Base-by-base conservation (phyloP, 2,888 invertebrate genomes). In the Hirtodrosophila histrioides region DNA sequence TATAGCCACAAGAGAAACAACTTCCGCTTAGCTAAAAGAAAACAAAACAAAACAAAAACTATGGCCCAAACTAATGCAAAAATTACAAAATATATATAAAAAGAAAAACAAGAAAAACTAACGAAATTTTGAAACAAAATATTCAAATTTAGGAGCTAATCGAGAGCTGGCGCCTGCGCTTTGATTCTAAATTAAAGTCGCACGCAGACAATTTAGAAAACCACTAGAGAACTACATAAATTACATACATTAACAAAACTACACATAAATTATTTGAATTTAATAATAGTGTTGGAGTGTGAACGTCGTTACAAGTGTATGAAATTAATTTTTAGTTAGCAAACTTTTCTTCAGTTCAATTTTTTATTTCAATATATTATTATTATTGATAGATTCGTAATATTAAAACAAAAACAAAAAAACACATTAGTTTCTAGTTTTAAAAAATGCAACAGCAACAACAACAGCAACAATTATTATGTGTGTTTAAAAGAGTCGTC, bases 11-110 rank as follows among this genome's bases (percentile, higher is more conserved):
- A 71, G 56, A 75, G 63, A 65, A 66, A 62, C 51, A 31, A 76
- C 61, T 83, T 86, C 86, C 84, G 77, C 84, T 75, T 88, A 87
- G 83, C 76, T 82, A 88, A 69, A 71, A 62, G 61, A 64, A 49
- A n/a, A n/a, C n/a, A n/a, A n/a, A n/a, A n/a, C n/a, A n/a, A n/a
- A n/a, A n/a, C n/a, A n/a, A 40, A 46, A 23, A 12, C 51, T 65
- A 78, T 69, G 71, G 77, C 78, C 82, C 60, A 37, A 75, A 83
- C 65, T 68, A 80, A 65, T 74, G 66, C 78, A 77, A 80, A 49
- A 45, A 49, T 17, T 17, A 17, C 17, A 17, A 17, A 17, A 17
- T 17, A 17, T 17, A 17, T 17, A 17, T 17, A 1, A 60, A 50
- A 50, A 40, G 27, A n/a, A 39, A 10, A 27, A 50, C 9, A 31